Base-by-base conservation (phyloP, 92 coral and sea anemone genomes). In the Hydrozoanthus gracilis region DNA sequence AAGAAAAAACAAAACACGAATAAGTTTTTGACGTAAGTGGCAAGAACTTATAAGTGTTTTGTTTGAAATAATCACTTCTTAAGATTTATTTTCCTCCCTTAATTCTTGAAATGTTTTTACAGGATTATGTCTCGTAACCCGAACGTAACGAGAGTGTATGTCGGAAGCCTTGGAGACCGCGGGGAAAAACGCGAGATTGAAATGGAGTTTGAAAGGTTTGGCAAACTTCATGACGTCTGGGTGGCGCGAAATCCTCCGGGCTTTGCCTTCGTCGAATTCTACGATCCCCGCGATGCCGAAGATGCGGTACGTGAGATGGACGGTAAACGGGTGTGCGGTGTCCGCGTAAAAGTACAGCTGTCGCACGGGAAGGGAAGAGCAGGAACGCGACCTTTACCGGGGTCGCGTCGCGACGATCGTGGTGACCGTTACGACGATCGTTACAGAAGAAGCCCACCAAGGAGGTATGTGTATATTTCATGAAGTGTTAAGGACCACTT, bases 231-330 rank as follows among this genome's bases (percentile, higher is more conserved):
- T 18, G 98, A 96, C 78, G 99, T 96, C 5, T 96, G 99, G 99
- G 99, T 96, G 20, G 99, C 99, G 45, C 96, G 96, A 16, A 96
- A 94, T 75, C 99, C 99, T 58, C 98, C 99, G 73, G 99, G 99
- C 9, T 96, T 96, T 88, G 99, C 99, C 7, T 96, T 96, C 73
- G 95, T 96, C 16, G 98, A 94, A 87, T 96, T 94, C 79, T 84
- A 83, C 44, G 99, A 96, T 54, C 78, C 70, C 66, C 96, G 94
- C 18, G 98, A 96, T 88, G 99, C 99, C 5, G 92, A 94, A 20
- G 99, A 95, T 88, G 99, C 99, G 16, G 83, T 93, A 17, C 72
- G 88, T 27, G 94, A 85, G 4, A 83, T 96, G 39, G 89, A 96
- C 76, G 99, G 99, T 6, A 67, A 86, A 46, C 88, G 91, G 9